Percentiles rank a stretch among this genome's conserved stretches.
Evolutionary conservation across 2,888 invertebrate genomes (phyloP).

Genomic region (Coelinius sp.): DNA sequence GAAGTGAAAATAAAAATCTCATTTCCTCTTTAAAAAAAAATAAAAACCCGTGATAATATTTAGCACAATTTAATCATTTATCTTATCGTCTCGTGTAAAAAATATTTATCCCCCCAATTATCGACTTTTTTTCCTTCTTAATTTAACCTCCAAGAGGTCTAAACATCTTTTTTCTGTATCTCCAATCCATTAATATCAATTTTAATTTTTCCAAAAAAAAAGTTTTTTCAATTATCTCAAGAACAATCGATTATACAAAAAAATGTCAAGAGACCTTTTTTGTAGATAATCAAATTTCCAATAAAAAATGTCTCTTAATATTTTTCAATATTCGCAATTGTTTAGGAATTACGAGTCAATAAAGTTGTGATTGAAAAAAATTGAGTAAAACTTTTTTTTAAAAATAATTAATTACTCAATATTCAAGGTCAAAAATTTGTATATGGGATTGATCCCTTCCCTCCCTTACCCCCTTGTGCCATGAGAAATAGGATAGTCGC

Average conservation of each 20-base stretch:
- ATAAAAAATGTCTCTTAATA: too few species aligned
- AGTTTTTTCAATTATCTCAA: not conserved
- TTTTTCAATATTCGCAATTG: too few species aligned
- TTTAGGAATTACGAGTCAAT: too few species aligned
- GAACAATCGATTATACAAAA: too few species aligned
- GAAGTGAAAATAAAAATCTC: not conserved
- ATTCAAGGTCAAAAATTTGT: constrained; percentile 32
- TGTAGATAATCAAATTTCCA: too few species aligned
- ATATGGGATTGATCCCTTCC: not conserved
- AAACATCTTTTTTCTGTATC: not conserved
- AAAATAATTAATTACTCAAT: not conserved
- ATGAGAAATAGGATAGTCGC: constrained; percentile 38
- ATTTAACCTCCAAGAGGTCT: not conserved
- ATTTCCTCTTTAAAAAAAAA: not conserved
- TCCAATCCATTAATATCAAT: not conserved
- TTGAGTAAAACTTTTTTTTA: too few species aligned
- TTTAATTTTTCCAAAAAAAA: not conserved
- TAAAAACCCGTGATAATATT: constrained; percentile 23
- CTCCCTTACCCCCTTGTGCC: constrained; percentile 13
- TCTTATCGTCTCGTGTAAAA: constrained; percentile 13
- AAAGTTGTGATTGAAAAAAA: too few species aligned
- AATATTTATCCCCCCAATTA: constrained; percentile 28
- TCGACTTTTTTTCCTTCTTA: not conserved
- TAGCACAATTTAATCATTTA: constrained; percentile 13
- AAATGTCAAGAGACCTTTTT: too few species aligned